Evolutionary conservation across 2,797 vertebrate species (phyloP).

Genomic region (Garrulus glandarius): DNA sequence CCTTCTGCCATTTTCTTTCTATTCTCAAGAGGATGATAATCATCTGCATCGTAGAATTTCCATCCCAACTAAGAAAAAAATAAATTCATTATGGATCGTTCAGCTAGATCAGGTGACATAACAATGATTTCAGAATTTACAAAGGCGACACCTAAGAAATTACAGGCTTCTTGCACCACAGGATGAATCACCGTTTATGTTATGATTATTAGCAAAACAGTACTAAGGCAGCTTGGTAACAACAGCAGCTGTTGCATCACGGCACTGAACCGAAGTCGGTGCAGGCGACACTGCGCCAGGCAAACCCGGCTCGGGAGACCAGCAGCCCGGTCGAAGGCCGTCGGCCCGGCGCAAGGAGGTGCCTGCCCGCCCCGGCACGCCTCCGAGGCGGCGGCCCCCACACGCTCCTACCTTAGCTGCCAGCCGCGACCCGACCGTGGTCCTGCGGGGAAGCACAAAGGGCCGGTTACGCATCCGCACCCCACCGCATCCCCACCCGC

Average conservation of each 20-base stretch:
- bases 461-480: rapidly evolving
- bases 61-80: constrained; percentile 81
- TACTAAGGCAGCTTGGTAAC: no score
- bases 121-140: neutral
- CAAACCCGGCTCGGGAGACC: rapidly evolving
- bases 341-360: neutral
- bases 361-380: neutral
- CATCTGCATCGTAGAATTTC: constrained; percentile 88
- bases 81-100: neutral
- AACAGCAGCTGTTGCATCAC: no score
- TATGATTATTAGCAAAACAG: neutral
- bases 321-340: neutral
- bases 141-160: neutral
- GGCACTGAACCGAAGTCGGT: rapidly evolving
- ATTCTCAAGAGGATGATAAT: constrained; percentile 85
- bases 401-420: neutral
- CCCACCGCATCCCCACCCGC: no score
- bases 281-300: rapidly evolving
- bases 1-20: constrained; percentile 86
- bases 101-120: neutral
- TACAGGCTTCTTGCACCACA: neutral
- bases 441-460: neutral
- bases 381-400: neutral
- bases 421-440: neutral
- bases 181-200: neutral